phyloP scores from a whole-genome alignment of 2,797 vertebrate genomes.

The Erethizon dorsatum region DNA sequence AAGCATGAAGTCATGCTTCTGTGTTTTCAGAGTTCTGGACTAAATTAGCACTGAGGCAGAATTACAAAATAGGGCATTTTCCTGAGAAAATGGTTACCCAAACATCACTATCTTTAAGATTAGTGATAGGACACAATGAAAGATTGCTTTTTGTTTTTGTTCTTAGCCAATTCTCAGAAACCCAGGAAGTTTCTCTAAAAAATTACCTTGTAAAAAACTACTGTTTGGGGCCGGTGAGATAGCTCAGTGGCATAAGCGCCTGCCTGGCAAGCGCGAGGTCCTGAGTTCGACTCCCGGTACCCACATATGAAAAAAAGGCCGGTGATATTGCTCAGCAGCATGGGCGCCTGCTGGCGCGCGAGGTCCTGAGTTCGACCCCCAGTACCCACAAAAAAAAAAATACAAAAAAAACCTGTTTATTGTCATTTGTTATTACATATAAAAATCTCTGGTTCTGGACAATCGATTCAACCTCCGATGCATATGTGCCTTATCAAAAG shows the following conservation, averaged over 20 bases:
- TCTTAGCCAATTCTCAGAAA: slow-evolving; percentile 2
- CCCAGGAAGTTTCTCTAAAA: not conserved
- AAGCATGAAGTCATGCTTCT: not conserved
- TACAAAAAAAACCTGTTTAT: not conserved
- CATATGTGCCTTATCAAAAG: slow-evolving; percentile 4
- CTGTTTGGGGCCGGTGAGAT: not conserved
- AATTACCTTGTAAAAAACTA: not conserved
- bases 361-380: too few relatives aligned
- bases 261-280: too few relatives aligned
- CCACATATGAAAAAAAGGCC: too few relatives aligned
- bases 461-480: slow-evolving; percentile 30
- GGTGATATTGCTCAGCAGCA: too few relatives aligned
- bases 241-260: too few relatives aligned
- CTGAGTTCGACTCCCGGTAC: too few relatives aligned
- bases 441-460: not conserved
- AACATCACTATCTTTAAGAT: not conserved
- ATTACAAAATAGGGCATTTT: not conserved
- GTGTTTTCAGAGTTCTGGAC: not conserved
- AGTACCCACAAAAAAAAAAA: too few relatives aligned
- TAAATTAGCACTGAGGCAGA: not conserved
- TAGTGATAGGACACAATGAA: not conserved
- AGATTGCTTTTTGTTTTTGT: not conserved
- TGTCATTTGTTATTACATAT: slow-evolving; percentile 7
- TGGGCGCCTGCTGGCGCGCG: too few relatives aligned
- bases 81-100: not conserved